Percentiles rank a stretch among this genome's conserved stretches.
Conservation (phyloP, 2,113 vertebrate genomes). For the Forbesichthys papilliferus region DNA sequence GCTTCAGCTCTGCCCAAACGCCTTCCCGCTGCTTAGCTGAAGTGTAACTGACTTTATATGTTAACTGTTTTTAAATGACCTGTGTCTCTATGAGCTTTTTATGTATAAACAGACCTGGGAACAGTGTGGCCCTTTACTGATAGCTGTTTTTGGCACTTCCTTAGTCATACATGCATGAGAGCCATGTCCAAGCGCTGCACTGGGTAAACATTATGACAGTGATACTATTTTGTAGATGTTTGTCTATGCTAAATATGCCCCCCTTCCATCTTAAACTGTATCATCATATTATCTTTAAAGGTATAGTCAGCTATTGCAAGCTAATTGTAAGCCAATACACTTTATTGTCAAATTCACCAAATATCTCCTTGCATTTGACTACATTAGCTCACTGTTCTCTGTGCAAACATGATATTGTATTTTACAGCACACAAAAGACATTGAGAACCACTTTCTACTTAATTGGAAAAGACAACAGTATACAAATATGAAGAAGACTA, state of each 20-base stretch:
- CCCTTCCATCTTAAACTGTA: neutral
- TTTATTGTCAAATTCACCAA: too few species aligned
- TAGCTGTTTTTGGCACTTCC: slow-evolving; percentile 18
- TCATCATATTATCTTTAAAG: neutral
- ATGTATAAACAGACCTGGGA: slow-evolving; percentile 18
- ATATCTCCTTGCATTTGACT: too few species aligned
- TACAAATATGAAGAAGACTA: too few species aligned
- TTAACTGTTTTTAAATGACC: too few species aligned
- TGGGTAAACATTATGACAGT: slow-evolving; percentile 43
- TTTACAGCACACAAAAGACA: too few species aligned
- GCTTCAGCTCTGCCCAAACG: neutral
- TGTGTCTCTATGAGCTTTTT: neutral
- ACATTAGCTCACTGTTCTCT: too few species aligned
- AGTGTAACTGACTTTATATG: slow-evolving; percentile 17
- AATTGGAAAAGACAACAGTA: too few species aligned
- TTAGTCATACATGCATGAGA: slow-evolving; percentile 27
- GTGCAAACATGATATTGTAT: too few species aligned
- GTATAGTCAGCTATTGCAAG: too few species aligned
- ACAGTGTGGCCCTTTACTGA: slow-evolving; percentile 18
- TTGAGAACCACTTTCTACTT: too few species aligned
- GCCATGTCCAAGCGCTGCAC: slow-evolving; percentile 15
- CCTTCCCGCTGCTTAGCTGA: too few species aligned
- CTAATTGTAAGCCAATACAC: too few species aligned
- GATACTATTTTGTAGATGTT: neutral
- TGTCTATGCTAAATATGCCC: neutral